These are phyloP conservation scores for Cataglyphis livida DNA, from an alignment of 2,888 invertebrate species.

Conservation along the genomic window DNA sequence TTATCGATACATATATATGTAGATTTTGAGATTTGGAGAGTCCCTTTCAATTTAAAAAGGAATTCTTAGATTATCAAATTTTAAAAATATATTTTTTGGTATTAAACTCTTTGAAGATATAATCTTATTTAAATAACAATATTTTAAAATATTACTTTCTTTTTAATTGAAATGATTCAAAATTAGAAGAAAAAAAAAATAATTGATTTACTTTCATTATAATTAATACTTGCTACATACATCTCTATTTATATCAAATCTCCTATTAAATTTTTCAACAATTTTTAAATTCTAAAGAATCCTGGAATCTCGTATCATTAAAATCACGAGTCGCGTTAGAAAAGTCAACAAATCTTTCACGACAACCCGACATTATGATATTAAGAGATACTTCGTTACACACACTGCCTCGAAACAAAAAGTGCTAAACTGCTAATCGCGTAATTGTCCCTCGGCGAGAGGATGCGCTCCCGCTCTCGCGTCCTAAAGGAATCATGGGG, in stretches of 20 bases:
- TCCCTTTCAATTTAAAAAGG: background rate
- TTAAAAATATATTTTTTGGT: background rate
- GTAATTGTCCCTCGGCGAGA: constrained; percentile 45
- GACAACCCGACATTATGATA: constrained; percentile 38
- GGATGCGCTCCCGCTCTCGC: constrained; percentile 22
- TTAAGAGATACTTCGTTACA: constrained; percentile 34
- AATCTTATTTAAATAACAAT: background rate
- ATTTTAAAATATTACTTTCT: background rate
- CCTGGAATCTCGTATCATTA: background rate
- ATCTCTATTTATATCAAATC: background rate
- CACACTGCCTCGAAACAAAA: constrained; percentile 17
- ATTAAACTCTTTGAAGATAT: background rate
- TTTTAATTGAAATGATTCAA: background rate
- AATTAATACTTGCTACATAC: background rate
- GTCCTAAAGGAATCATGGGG: constrained; percentile 35
- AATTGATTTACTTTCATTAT: background rate
- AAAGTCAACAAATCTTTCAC: constrained; percentile 34
- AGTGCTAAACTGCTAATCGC: constrained; percentile 47
- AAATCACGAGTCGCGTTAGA: constrained; percentile 16
- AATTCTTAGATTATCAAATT: background rate
- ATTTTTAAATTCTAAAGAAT: background rate
- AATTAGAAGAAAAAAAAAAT: background rate
- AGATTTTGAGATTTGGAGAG: background rate
- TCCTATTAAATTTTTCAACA: background rate
- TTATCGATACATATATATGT: background rate